Base-by-base conservation (phyloP, 2,888 invertebrate genomes). In the Callimorpha dominula region DNA sequence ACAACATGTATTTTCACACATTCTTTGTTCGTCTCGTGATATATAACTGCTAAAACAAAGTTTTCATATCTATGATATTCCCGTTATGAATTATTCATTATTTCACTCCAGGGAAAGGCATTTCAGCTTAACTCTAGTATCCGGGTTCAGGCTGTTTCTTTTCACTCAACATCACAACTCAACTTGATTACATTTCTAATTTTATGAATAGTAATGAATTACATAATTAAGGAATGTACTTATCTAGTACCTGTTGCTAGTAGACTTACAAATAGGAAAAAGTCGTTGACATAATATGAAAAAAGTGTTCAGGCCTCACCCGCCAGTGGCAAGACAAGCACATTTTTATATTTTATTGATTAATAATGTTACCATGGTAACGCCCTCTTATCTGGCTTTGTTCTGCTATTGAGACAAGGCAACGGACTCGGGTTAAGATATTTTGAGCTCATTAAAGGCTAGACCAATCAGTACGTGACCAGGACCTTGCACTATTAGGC, bases 1-100 rank as follows among this genome's bases (percentile, higher is more conserved):
- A 65, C 75, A 80, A 73, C 74, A 31, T 31, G 60, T 60, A 60
- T 60, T 60, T 31, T 60, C 68, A 74, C 71, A 76, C 76, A 81
- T 79, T 77, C 77, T 67, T 54, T 62, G 52, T 74, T 72, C 54
- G 68, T 70, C 54, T 66, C 50, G 70, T 71, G 60, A 40, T 9
- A 50, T 50, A 17, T 50, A 65, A 65, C 40, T 50, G 31, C 65
- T 40, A 50, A 65, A 65, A 65, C 65, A 50, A 20, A 40, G 40
- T 52, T 57, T 54, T 57, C 31, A 60, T 14, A 60, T 60, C 60
- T 60, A 6, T 42, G 65, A 42, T 65, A 68, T 65, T 31, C 31
- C 54, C 54, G 43, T 57, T 62, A 73, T 74, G 52, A 74, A 78
- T 73, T 63, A 74, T 72, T 71, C 52, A 75, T 63, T 63, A 67